Percentiles rank a stretch among this genome's conserved stretches.
phyloP scores from a whole-genome alignment of 2,113 vertebrate species.

The Notothenia rossii region DNA sequence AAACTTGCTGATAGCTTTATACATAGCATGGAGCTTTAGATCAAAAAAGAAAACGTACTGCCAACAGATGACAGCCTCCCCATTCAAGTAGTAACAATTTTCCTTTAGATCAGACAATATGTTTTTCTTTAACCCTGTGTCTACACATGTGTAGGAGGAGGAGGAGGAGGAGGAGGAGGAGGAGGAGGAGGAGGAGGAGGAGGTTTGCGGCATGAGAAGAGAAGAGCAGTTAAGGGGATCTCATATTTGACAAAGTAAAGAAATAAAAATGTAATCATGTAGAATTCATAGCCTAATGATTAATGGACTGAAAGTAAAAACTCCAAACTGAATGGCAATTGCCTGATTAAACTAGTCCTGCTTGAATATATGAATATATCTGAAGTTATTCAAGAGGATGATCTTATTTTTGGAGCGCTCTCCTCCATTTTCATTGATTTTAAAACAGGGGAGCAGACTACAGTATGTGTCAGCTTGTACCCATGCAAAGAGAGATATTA shows the following conservation, averaged over 20 bases:
- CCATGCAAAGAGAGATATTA: not conserved
- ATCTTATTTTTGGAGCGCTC: constrained; percentile 17
- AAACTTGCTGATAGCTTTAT: not conserved
- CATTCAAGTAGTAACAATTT: constrained; percentile 23
- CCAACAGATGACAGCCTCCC: constrained; percentile 25
- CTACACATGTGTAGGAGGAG: constrained; percentile 3
- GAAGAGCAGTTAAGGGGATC: constrained; percentile 23
- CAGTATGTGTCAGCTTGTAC: not conserved
- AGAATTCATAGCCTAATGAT: not conserved
- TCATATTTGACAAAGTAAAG: constrained; percentile 6
- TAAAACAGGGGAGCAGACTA: not conserved
- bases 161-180: too few species aligned
- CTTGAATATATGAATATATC: constrained; percentile 4
- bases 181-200: not conserved
- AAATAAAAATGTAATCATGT: not conserved
- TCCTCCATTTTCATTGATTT: not conserved
- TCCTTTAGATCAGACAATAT: constrained; percentile 52
- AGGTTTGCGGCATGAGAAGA: constrained; percentile 21
- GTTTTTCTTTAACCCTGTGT: constrained; percentile 51
- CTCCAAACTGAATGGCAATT: not conserved
- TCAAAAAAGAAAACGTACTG: constrained; percentile 36
- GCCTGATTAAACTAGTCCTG: not conserved
- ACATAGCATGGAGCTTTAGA: constrained; percentile 9
- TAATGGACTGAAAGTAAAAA: not conserved
- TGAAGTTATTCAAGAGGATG: not conserved